phyloP scores from a whole-genome alignment of 2,888 invertebrate genomes.

The Baccha elongata region DNA sequence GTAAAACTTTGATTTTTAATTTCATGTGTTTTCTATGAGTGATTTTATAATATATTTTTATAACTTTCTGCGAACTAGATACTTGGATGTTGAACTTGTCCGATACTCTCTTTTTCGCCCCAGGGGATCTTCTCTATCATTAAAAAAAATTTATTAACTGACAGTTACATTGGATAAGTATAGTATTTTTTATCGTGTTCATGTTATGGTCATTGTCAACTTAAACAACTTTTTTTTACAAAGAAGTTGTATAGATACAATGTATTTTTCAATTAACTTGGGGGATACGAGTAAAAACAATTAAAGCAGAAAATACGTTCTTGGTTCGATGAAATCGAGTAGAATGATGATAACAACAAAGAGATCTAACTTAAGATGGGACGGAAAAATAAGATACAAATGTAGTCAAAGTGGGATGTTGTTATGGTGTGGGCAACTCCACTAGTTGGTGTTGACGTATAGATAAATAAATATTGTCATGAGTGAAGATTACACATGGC shows the following conservation, averaged over 20 bases:
- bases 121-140: slow-evolving; percentile 1
- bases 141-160: slow-evolving; percentile 4
- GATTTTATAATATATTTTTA: slow-evolving; percentile 10
- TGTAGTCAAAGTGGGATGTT: not conserved
- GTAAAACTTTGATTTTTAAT: slow-evolving; percentile 39
- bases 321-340: slow-evolving; percentile 12
- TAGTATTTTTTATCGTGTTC: not conserved
- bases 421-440: not conserved
- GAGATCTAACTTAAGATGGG: slow-evolving; percentile 29
- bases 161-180: slow-evolving; percentile 11
- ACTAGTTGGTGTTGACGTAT: slow-evolving; percentile 8
- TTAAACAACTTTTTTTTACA: not conserved
- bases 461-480: not conserved
- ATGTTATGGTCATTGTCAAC: slow-evolving; percentile 62
- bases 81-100: slow-evolving; percentile 23
- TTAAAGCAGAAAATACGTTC: slow-evolving; percentile 9
- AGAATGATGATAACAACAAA: not conserved
- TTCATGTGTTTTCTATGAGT: slow-evolving; percentile 20
- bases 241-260: not conserved
- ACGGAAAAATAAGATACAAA: not conserved
- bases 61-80: slow-evolving; percentile 36
- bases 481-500: slow-evolving; percentile 27
- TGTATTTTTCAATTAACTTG: slow-evolving; percentile 5
- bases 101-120: not conserved
- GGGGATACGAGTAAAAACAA: slow-evolving; percentile 24